Conservation (phyloP, 2,113 vertebrate species). For the Calonectris borealis region DNA sequence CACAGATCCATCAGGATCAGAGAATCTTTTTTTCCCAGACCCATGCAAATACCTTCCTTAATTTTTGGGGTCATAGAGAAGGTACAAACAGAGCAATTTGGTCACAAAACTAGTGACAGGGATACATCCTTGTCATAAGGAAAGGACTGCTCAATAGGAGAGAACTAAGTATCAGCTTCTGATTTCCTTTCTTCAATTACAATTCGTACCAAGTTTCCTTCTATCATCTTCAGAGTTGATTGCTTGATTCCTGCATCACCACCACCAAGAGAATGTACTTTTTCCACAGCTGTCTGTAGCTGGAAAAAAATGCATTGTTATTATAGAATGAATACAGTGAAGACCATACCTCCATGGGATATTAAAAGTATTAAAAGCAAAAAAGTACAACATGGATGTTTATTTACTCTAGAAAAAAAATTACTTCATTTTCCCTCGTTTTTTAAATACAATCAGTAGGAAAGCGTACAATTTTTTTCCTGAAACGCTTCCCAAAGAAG, state of each 20-base stretch:
- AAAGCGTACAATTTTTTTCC: background rate
- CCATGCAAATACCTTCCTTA: background rate
- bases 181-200: background rate
- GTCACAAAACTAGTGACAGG: background rate
- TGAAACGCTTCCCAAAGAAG: background rate
- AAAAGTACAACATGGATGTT: background rate
- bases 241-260: slow-evolving; percentile 45
- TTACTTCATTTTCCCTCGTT: background rate
- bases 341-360: background rate
- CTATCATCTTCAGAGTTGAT: slow-evolving; percentile 18
- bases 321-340: background rate
- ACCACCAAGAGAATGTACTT: slow-evolving; percentile 39
- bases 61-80: background rate
- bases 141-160: background rate
- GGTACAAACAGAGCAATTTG: background rate
- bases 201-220: slow-evolving; percentile 65
- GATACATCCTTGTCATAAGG: background rate
- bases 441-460: background rate
- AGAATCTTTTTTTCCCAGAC: background rate
- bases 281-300: slow-evolving; percentile 71
- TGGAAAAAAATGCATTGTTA: slow-evolving; percentile 35
- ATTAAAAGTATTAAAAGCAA: no score
- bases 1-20: background rate
- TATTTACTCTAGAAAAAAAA: background rate
- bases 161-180: background rate